These are phyloP conservation scores for Ornithorhynchus anatinus DNA, from an alignment of 2,113 vertebrate genomes.

Conservation along the genomic window DNA sequence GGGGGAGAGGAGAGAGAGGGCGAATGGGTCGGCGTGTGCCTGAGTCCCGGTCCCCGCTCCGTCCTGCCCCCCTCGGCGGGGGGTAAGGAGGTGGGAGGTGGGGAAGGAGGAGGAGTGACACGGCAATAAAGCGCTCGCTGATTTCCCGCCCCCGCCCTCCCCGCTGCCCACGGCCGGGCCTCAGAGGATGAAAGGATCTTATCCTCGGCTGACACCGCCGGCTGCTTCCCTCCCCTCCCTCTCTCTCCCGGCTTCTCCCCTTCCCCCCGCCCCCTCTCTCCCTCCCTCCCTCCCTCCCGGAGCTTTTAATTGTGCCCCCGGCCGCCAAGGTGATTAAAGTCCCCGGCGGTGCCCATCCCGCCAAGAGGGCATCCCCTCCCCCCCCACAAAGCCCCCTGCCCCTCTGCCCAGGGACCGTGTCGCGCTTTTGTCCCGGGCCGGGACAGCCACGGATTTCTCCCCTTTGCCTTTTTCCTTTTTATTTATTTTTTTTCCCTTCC, in stretches of 20 bases:
- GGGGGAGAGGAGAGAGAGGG: no score
- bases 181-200: constrained; percentile 68
- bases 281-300: constrained; percentile 34
- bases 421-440: constrained; percentile 66
- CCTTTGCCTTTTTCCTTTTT: constrained; percentile 64
- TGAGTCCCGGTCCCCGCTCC: not conserved
- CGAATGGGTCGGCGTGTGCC: no score
- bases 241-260: constrained; percentile 25
- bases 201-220: constrained; percentile 70
- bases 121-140: not conserved
- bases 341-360: constrained; percentile 67
- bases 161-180: constrained; percentile 27
- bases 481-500: constrained; percentile 53
- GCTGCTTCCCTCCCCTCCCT: constrained; percentile 46
- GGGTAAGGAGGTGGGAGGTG: not conserved
- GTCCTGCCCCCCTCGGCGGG: constrained; percentile 13
- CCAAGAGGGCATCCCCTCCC: constrained; percentile 51
- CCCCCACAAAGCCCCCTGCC: constrained; percentile 9
- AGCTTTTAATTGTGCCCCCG: constrained; percentile 69
- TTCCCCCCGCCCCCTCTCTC: not conserved
- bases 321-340: constrained; percentile 73
- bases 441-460: constrained; percentile 29
- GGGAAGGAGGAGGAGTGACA: not conserved
- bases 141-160: no score
- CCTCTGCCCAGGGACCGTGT: constrained; percentile 40